Conservation (phyloP, 2,797 vertebrate species). For the Dryobates pubescens region DNA sequence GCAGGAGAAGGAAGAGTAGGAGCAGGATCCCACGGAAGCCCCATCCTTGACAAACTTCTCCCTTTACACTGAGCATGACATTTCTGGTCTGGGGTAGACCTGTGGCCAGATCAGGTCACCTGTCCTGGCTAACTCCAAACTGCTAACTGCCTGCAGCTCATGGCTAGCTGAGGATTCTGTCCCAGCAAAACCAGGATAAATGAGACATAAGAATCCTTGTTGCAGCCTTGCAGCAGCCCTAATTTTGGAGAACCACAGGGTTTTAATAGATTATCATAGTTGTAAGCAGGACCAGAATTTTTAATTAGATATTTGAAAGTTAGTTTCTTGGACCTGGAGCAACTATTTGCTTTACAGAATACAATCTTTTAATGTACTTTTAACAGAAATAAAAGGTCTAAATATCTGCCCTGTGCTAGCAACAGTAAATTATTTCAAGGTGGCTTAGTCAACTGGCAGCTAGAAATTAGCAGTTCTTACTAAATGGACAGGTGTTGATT, state of each 20-base stretch:
- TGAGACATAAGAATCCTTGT: not conserved
- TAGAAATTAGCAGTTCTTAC: not conserved
- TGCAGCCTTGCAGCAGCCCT: not conserved
- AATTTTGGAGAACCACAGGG: not conserved
- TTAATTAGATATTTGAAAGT: not conserved
- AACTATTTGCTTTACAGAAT: not conserved
- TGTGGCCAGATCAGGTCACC: too few relatives aligned
- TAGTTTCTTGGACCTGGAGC: not conserved
- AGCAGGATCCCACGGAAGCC: not conserved
- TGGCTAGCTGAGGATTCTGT: not conserved
- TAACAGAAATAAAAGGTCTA: not conserved
- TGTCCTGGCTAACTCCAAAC: too few relatives aligned
- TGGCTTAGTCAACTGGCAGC: not conserved
- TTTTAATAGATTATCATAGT: not conserved
- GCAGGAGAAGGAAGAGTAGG: not conserved
- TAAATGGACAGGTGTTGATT: not conserved
- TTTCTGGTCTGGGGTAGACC: too few relatives aligned
- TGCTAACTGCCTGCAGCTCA: too few relatives aligned
- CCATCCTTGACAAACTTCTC: not conserved
- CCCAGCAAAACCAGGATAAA: not conserved
- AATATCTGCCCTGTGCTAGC: not conserved
- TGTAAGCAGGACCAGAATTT: not conserved
- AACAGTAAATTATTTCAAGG: not conserved
- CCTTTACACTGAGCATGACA: not conserved
- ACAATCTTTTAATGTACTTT: not conserved